Evolutionary conservation across 2,888 invertebrate genomes (phyloP), one percentile per base, ranked within the genome.

Genomic region (Helleia helle): DNA sequence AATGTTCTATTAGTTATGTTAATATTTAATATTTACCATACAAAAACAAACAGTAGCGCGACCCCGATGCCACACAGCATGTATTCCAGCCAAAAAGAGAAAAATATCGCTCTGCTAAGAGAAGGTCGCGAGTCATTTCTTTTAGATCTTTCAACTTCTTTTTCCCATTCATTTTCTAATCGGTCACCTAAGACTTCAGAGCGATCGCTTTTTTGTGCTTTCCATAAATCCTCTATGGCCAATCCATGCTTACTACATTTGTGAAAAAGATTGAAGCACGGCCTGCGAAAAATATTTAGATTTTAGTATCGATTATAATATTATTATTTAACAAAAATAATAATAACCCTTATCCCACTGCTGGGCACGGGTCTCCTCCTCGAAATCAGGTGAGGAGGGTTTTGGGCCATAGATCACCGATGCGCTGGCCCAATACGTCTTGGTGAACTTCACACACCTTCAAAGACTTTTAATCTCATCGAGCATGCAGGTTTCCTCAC

Each of bases 141-240:
- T 36, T 76, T 71, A 0, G 87, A 83, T 24, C 62, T 62, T 28
- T 70, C 62, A 13, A 88, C 46, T 64, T 91, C 90, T 28, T 74
- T 62, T 30, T 83, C 70, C 91, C 91, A 91, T 42, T 87, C 89
- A 80, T 76, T 77, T 65, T 90, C 90, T 30, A 93, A 71, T 14
- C 75, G 74, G 61, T 91, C 87, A 6, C 90, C 91, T 8, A 92
- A 72, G 8, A 69, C 65, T 46, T 88, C 87, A 0, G 92, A 91
- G 36, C 80, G 68, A 65, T 92, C 91, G 9, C 72, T 68, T 2
- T 81, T 71, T 11, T 89, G 71, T 3, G 40, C 12, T 17, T 26
- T 30, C 31, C 31, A 40, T 4, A 40, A 11, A 11, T 40, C 14
- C 11, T 40, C 40, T 17, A 40, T 6, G 9, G 14, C 26, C 4